These are phyloP conservation scores for Odobenus rosmarus DNA, from an alignment of 2,113 vertebrate species.

Conservation along the genomic window DNA sequence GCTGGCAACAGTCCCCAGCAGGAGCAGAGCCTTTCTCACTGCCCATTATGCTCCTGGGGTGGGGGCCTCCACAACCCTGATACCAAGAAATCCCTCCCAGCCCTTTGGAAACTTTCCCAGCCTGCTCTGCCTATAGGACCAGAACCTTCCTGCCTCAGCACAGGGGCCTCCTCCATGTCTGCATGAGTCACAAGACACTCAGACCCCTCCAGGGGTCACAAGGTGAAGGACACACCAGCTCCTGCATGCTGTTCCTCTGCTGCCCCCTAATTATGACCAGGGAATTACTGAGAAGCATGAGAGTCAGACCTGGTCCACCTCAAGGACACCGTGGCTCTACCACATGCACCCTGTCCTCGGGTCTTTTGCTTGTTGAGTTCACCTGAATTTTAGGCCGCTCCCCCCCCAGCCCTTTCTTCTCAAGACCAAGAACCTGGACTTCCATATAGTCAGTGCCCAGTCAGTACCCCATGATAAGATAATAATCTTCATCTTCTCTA, in stretches of 20 bases:
- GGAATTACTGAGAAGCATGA: neutral
- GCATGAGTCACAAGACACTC: neutral
- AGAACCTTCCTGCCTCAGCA: neutral
- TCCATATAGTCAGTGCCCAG: too few relatives aligned
- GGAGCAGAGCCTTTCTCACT: too few relatives aligned
- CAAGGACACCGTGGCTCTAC: neutral
- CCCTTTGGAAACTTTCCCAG: neutral
- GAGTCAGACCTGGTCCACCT: neutral
- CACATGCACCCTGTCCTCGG: neutral
- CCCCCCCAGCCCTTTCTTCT: neutral
- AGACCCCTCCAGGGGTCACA: neutral
- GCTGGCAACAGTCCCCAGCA: neutral
- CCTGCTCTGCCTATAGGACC: neutral
- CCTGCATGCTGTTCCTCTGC: neutral
- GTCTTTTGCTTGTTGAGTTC: neutral
- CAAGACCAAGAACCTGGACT: neutral
- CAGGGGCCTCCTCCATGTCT: too few relatives aligned
- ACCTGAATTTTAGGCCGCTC: neutral
- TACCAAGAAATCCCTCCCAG: neutral
- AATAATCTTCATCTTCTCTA: neutral
- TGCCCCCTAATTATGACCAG: neutral
- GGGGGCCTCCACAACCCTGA: neutral
- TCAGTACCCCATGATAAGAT: too few relatives aligned
- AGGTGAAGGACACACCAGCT: neutral
- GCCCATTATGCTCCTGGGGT: accelerated